Conservation (phyloP, 2,888 invertebrate genomes). For the Lasioglossum figueresi region DNA sequence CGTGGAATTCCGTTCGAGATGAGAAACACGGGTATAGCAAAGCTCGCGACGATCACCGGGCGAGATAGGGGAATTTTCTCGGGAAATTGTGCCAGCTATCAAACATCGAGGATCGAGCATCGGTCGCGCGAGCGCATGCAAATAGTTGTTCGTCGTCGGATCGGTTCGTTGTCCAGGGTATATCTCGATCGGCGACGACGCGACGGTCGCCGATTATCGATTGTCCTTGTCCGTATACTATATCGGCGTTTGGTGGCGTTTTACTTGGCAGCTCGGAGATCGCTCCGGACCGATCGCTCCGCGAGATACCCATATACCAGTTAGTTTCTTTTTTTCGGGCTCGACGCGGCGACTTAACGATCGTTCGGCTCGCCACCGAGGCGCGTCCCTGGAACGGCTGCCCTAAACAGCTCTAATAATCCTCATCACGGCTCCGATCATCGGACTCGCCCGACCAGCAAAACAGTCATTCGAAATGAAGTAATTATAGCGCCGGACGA, state of each 20-base stretch:
- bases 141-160: neutral
- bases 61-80: neutral
- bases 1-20: slow-evolving; percentile 2
- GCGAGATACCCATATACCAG: slow-evolving; percentile 30
- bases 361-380: slow-evolving; percentile 25
- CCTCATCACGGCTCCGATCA: slow-evolving; percentile 39
- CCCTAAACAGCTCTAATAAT: slow-evolving; percentile 61
- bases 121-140: neutral
- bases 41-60: neutral
- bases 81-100: slow-evolving; percentile 15
- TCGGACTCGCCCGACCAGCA: slow-evolving; percentile 29
- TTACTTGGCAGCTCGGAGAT: slow-evolving; percentile 11
- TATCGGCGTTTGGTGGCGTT: slow-evolving; percentile 7
- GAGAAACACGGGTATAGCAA: neutral
- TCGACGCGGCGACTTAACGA: slow-evolving; percentile 38
- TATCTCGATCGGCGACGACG: slow-evolving; percentile 7
- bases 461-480: slow-evolving; percentile 59
- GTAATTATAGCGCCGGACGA: slow-evolving; percentile 59
- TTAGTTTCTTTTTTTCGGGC: neutral
- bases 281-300: slow-evolving; percentile 19
- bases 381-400: slow-evolving; percentile 34
- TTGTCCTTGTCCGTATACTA: slow-evolving; percentile 12
- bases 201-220: slow-evolving; percentile 25
- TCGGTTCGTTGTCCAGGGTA: neutral
- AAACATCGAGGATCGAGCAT: slow-evolving; percentile 4